A percentile compares a stretch with the other conserved stretches of the same genome.
phyloP scores from a whole-genome alignment of 1,140 invertebrate species.

The Musca vetustissima region DNA sequence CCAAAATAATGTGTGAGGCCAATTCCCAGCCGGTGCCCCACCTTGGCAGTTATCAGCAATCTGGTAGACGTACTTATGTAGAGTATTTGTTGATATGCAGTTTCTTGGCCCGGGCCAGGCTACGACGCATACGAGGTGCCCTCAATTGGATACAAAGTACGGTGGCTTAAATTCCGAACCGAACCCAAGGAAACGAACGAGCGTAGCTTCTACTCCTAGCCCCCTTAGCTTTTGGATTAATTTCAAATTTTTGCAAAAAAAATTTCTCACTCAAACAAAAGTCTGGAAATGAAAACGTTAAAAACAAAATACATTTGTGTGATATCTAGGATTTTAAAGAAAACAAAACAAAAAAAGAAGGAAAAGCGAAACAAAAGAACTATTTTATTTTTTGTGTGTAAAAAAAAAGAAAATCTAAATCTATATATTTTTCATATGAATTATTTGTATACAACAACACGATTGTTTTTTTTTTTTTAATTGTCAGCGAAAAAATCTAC shows the following conservation, averaged over 20 bases:
- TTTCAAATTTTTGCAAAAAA: background rate
- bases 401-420: too few relatives aligned
- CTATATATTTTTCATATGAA: too few relatives aligned
- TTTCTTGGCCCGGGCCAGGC: constrained; percentile 66
- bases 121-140: constrained; percentile 63
- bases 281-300: background rate
- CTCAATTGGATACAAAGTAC: constrained; percentile 66
- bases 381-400: too few relatives aligned
- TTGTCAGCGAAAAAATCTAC: too few relatives aligned
- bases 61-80: constrained; percentile 63
- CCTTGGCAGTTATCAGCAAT: constrained; percentile 23
- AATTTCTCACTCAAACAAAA: background rate
- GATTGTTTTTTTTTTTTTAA: too few relatives aligned
- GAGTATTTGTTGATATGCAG: constrained; percentile 75
- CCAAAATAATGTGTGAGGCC: constrained; percentile 72
- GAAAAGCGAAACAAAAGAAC: too few relatives aligned
- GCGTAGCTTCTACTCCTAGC: background rate
- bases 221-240: background rate
- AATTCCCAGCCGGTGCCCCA: constrained; percentile 37
- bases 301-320: too few relatives aligned
- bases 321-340: too few relatives aligned
- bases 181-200: background rate
- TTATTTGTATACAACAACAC: too few relatives aligned
- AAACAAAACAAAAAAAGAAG: too few relatives aligned
- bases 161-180: constrained; percentile 29